Evolutionary conservation across 2,797 vertebrate species (phyloP), one percentile per base, ranked within the genome.

Genomic region (Danio choprae): DNA sequence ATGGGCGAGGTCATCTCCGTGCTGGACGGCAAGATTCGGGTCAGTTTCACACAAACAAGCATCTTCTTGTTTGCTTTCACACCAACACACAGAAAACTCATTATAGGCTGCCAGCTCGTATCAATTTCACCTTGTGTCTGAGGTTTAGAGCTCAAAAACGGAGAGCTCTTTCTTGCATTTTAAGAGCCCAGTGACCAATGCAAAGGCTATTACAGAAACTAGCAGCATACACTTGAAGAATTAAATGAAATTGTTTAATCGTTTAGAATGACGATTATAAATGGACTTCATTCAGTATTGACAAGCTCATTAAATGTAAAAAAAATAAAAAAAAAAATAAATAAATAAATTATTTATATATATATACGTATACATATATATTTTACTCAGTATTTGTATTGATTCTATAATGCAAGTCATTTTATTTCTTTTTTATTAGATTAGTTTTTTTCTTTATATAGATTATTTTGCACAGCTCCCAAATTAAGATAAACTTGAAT

Each of bases 1-100:
- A 99, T 99, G 98, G 98, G 97, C 0, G 98, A 99, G 86, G 95
- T 99, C 0, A 93, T 98, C 78, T 95, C 98, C 36, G 95, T 96
- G 51, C 92, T 99, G 69, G 93, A 95, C 77, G 98, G 98, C 44
- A 98, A 93, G 88, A 98, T 99, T 87, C 92, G 95, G 88, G 98
- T 97, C 87, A 91, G 94, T 82, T 5, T 7, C 36, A 43, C 20
- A 15, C 9, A 71, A 46, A 16, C 22, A 13, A 40, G 11, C 1
- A 5, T 16, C 53, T 38, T 58, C 20, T 44, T 40, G 38, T 71
- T 18, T 29, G 3, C 50, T 40, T 72, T 15, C 41, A 6, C 18
- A 22, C 40, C 29, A 41, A 20, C 29, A 16, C 60, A 38, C 65
- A 65, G 22, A 65, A 65, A 22, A 38, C 63, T 65, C 63, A 46